Conservation (phyloP, 2,797 vertebrate genomes). For the Apogon talboti region DNA sequence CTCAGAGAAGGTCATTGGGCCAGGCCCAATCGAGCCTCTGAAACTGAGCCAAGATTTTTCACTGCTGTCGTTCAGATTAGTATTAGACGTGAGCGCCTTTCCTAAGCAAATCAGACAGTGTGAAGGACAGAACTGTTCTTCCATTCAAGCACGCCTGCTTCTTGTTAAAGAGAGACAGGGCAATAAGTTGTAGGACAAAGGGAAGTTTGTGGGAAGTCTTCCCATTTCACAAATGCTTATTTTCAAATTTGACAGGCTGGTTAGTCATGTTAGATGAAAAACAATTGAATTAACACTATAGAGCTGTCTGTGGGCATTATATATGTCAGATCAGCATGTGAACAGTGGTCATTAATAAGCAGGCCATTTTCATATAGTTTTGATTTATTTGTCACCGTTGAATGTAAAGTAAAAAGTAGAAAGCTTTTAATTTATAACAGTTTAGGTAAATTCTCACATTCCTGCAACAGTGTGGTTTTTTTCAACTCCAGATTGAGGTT, state of each 20-base stretch:
- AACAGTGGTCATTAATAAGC: conserved; percentile 4
- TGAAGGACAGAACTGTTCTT: conserved; percentile 82
- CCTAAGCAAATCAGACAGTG: conserved; percentile 85
- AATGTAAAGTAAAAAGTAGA: neutral
- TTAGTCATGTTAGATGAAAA: conserved; percentile 41
- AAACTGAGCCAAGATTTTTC: conserved; percentile 85
- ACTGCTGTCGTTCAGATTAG: conserved; percentile 85
- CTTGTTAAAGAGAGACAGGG: conserved; percentile 76
- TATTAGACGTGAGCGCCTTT: conserved; percentile 81
- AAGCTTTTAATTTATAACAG: conserved; percentile 8
- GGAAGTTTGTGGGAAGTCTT: conserved; percentile 71
- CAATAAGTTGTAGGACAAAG: conserved; percentile 77
- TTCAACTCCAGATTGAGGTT: neutral
- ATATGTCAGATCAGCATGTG: conserved; percentile 17
- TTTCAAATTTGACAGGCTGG: conserved; percentile 55
- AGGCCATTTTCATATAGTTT: conserved; percentile 5
- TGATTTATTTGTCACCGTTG: conserved; percentile 7
- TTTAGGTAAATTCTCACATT: neutral
- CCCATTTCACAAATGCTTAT: conserved; percentile 55
- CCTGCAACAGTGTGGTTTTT: neutral
- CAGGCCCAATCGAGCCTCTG: conserved; percentile 83
- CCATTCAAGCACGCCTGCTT: conserved; percentile 76
- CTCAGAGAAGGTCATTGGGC: conserved; percentile 80
- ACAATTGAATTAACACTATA: conserved; percentile 29
- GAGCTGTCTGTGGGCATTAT: conserved; percentile 30